Conservation (phyloP, 2,113 vertebrate genomes). For the Glaucomys volans region DNA sequence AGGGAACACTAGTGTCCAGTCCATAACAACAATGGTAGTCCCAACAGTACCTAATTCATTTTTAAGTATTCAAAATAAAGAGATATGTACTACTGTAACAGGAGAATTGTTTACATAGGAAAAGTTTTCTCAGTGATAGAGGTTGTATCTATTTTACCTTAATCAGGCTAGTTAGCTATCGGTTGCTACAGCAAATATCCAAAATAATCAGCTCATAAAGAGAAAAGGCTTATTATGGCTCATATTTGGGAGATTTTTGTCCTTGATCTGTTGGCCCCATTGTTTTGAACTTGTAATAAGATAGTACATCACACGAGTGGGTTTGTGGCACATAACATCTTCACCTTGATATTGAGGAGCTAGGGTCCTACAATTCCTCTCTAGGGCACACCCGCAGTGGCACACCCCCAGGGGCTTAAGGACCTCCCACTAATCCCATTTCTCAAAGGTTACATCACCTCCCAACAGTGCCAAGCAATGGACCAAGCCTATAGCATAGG, state of each 20-base stretch:
- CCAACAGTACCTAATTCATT: background rate
- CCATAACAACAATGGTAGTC: background rate
- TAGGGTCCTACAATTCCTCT: background rate
- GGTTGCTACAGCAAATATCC: background rate
- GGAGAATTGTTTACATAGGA: background rate
- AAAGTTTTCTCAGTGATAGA: background rate
- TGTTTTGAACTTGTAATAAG: background rate
- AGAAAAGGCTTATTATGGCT: too few species aligned
- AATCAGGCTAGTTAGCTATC: background rate
- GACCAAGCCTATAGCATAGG: too few species aligned
- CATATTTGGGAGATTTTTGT: too few species aligned
- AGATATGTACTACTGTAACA: rapidly evolving
- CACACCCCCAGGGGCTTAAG: background rate
- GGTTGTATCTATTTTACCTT: background rate
- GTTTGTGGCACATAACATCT: background rate
- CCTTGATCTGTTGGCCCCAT: background rate
- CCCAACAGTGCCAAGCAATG: background rate
- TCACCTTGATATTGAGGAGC: background rate
- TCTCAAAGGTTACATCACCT: background rate
- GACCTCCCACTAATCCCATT: background rate
- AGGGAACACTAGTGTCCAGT: background rate
- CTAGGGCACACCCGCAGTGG: background rate
- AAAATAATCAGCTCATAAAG: background rate
- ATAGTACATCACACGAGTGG: background rate
- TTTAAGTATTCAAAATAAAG: background rate